These are phyloP conservation scores for Procavia capensis DNA, from an alignment of 2,113 vertebrate genomes.

Conservation along the genomic window DNA sequence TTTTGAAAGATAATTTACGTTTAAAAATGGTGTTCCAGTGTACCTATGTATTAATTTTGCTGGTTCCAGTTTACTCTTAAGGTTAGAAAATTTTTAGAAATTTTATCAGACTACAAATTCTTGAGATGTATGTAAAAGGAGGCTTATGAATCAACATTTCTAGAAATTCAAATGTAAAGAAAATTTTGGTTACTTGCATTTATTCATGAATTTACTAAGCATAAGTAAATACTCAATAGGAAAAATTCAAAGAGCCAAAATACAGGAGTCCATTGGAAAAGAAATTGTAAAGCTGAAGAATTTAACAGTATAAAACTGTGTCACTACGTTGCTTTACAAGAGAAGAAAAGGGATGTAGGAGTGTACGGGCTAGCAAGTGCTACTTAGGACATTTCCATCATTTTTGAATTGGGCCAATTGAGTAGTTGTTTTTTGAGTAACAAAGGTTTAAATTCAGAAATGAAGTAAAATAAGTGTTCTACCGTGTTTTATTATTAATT, in stretches of 20 bases:
- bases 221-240: background rate
- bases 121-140: background rate
- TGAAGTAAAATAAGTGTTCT: background rate
- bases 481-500: background rate
- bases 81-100: constrained; percentile 33
- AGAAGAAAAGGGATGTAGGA: background rate
- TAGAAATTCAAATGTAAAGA: constrained; percentile 14
- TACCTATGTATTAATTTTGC: constrained; percentile 55
- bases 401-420: background rate
- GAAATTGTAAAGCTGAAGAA: background rate
- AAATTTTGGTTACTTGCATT: background rate
- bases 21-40: background rate
- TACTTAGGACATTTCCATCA: background rate
- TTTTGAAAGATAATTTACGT: background rate
- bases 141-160: background rate
- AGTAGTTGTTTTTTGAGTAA: background rate
- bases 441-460: constrained; percentile 1
- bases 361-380: background rate
- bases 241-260: constrained; percentile 5
- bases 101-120: background rate
- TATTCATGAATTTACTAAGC: constrained; percentile 20
- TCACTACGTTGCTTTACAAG: background rate
- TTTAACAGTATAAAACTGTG: background rate
- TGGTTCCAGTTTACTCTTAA: background rate
- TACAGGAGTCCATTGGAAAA: background rate